phyloP scores from a whole-genome alignment of 2,797 vertebrate genomes.

The Halcyon leucocephala region DNA sequence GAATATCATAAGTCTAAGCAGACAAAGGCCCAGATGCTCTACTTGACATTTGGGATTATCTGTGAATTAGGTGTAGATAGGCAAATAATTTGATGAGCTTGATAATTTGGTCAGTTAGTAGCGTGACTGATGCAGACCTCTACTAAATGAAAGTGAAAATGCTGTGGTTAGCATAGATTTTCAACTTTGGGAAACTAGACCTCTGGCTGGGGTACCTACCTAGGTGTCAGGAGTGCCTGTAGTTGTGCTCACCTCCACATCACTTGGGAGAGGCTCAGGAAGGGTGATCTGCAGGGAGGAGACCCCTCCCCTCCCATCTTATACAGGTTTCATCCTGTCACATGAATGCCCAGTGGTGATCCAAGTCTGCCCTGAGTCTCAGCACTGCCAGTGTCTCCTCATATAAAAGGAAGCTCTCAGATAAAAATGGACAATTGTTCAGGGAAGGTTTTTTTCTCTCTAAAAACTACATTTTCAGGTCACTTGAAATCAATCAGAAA shows the following conservation, averaged over 20 bases:
- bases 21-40: neutral
- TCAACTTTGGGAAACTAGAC: neutral
- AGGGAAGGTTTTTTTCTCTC: neutral
- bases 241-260: neutral
- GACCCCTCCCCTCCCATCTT: neutral
- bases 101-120: neutral
- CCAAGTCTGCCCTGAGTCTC: neutral
- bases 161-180: neutral
- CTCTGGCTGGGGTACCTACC: neutral
- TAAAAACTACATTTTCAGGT: neutral
- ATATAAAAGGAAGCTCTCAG: neutral
- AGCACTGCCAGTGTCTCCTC: neutral
- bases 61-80: neutral
- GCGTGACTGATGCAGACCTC: neutral
- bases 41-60: neutral
- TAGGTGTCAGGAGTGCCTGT: neutral
- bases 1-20: neutral
- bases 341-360: neutral
- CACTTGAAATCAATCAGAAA: neutral
- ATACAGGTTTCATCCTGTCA: neutral
- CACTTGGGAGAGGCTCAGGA: accelerated
- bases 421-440: neutral
- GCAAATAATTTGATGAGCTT: neutral
- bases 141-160: neutral
- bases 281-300: neutral